Conservation (phyloP, 2,888 invertebrate genomes). For the Oxytorus armatus region DNA sequence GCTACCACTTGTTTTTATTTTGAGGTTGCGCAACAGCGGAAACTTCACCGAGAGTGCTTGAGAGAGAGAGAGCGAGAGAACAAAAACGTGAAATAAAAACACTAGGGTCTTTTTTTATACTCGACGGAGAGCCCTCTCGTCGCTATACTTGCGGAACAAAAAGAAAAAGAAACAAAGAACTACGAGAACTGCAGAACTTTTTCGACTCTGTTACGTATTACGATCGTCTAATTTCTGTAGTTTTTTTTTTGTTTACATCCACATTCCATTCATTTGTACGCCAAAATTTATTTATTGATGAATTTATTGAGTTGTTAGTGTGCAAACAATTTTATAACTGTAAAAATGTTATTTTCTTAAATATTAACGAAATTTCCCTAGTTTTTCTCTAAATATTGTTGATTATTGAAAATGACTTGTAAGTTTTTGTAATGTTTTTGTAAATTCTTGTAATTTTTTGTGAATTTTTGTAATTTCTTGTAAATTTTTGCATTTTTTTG, state of each 20-base stretch:
- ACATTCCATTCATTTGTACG: conserved; percentile 11
- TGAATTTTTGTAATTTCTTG: too few relatives aligned
- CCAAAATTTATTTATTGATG: background rate
- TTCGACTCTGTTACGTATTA: background rate
- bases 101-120: background rate
- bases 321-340: background rate
- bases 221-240: conserved; percentile 8
- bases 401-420: too few relatives aligned
- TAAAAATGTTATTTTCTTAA: too few relatives aligned
- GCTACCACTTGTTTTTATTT: background rate
- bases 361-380: too few relatives aligned
- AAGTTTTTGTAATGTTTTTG: too few relatives aligned
- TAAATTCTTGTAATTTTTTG: too few relatives aligned
- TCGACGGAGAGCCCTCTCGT: background rate
- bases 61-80: too few relatives aligned
- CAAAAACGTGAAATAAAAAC: too few relatives aligned
- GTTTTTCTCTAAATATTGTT: too few relatives aligned
- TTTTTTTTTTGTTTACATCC: background rate
- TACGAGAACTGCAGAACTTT: background rate
- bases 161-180: conserved; percentile 6
- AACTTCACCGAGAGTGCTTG: conserved; percentile 21
- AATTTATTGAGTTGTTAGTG: conserved; percentile 8
- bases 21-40: background rate
- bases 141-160: background rate
- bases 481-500: too few relatives aligned